Evolutionary conservation across 1,140 invertebrate species (phyloP), one percentile per base, ranked within the genome.

Genomic region (Pogonomyrmex barbatus): DNA sequence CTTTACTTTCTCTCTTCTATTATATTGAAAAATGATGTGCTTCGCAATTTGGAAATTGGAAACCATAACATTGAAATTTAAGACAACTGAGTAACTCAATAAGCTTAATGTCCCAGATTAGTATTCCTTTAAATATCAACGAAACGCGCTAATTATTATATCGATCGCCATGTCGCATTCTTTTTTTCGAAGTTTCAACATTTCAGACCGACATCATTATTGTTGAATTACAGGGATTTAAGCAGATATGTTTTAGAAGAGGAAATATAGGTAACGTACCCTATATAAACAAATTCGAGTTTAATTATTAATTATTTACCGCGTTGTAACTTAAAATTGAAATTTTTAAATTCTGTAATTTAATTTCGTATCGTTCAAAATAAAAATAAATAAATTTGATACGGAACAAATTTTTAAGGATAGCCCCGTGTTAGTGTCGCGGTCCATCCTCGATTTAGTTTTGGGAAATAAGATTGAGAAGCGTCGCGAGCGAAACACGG

Each of bases 111-210:
- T 4, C 10, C 8, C 30, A 73, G 58, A 71, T 9, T 58, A 58
- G 39, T 36, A n/a, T 70, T 73, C 17, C 42, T n/a, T 58, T 81
- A 33, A 70, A 82, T 47, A 71, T 2, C 36, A 33, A 70, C 47
- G n/a, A 71, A 56, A 14, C 30, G 5, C 30, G 2, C 4, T 12
- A 56, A 65, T 58, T 24, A 24, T 14, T 82, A 17, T 36, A 39
- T 54, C 42, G 17, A 6, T 73, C 24, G 24, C n/a, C 14, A 65
- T 39, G 9, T 12, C 2, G 3, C 9, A 42, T 81, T 30, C 36
- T 52, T 12, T 71, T 30, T 3, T 47, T 68, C 24, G 3, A 62
- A 14, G 10, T 45, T 67, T 45, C 63, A 6, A 47, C 10, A 30
- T 68, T 14, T 47, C 10, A 8, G 54, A 54, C 2, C 33, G 5